Evolutionary conservation across 1,140 invertebrate genomes (phyloP).

Genomic region (Drosophila kohkoa): DNA sequence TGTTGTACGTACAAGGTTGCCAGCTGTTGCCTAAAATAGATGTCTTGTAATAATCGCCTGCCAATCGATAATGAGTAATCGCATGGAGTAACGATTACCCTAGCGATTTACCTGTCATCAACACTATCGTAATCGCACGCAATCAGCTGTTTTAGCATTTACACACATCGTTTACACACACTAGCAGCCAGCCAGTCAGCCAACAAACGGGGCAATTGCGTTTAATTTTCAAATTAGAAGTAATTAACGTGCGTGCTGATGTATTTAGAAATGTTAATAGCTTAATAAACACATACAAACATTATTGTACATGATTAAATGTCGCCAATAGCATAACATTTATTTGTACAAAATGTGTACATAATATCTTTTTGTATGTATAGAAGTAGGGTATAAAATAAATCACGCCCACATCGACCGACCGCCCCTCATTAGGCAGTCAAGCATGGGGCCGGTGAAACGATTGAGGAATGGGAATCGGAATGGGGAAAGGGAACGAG

Average conservation of each 20-base stretch:
- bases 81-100: slow-evolving; percentile 7
- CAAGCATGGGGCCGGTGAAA: slow-evolving; percentile 12
- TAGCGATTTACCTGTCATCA: slow-evolving; percentile 1
- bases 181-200: background rate
- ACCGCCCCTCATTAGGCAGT: slow-evolving; percentile 22
- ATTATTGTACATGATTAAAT: background rate
- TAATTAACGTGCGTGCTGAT: slow-evolving; percentile 26
- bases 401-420: slow-evolving; percentile 10
- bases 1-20: slow-evolving; percentile 25
- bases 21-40: slow-evolving; percentile 43
- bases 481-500: no score
- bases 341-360: background rate
- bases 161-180: slow-evolving; percentile 35
- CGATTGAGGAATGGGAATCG: background rate
- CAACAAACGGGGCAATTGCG: slow-evolving; percentile 3
- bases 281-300: slow-evolving; percentile 16
- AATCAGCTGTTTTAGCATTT: slow-evolving; percentile 32
- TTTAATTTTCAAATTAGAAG: slow-evolving; percentile 35
- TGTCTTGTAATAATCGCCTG: slow-evolving; percentile 32
- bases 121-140: background rate
- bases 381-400: slow-evolving; percentile 18
- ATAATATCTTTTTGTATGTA: background rate
- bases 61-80: slow-evolving; percentile 27
- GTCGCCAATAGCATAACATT: slow-evolving; percentile 11
- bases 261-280: slow-evolving; percentile 26